Evolutionary conservation across 2,888 invertebrate species (phyloP).

Genomic region (Creontiades dilutus): DNA sequence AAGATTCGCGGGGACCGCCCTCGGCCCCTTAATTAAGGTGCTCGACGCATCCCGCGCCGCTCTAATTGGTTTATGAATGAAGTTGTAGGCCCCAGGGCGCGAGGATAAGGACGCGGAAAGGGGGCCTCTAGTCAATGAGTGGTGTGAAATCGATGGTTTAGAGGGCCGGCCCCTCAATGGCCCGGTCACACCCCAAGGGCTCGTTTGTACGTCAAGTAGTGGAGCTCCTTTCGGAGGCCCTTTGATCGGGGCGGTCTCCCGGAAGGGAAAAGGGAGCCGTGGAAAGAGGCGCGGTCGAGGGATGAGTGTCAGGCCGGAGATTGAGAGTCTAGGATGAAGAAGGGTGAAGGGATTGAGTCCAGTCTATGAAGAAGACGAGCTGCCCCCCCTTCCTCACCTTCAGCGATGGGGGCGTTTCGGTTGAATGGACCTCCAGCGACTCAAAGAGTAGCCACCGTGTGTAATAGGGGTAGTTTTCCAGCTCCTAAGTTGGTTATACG

Average conservation of each 20-base stretch:
- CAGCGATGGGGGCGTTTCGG: not conserved
- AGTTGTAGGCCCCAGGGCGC: conserved; percentile 55
- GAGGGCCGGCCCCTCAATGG: conserved; percentile 43
- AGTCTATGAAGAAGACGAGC: not conserved
- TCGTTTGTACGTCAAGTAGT: conserved; percentile 44
- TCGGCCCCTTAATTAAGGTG: conserved; percentile 44
- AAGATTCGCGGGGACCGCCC: conserved; percentile 15
- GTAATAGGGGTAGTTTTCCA: conserved; percentile 13
- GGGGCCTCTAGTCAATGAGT: conserved; percentile 50
- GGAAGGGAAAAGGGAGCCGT: not conserved
- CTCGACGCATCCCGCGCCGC: conserved; percentile 50
- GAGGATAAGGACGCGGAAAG: conserved; percentile 27
- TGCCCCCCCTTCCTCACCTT: not conserved
- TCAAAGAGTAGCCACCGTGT: not conserved
- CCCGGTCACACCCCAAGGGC: conserved; percentile 48
- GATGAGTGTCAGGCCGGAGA: not conserved
- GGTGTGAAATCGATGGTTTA: conserved; percentile 64
- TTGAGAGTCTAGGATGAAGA: not conserved
- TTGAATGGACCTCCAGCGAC: not conserved
- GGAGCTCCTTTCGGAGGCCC: conserved; percentile 9
- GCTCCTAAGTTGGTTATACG: not conserved
- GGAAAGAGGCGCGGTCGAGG: not conserved
- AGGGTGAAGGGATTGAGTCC: not conserved
- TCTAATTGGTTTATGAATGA: conserved; percentile 65
- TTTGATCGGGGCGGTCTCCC: not conserved